Base-by-base conservation (phyloP, 2,113 vertebrate genomes). In the Trichechus manatus region DNA sequence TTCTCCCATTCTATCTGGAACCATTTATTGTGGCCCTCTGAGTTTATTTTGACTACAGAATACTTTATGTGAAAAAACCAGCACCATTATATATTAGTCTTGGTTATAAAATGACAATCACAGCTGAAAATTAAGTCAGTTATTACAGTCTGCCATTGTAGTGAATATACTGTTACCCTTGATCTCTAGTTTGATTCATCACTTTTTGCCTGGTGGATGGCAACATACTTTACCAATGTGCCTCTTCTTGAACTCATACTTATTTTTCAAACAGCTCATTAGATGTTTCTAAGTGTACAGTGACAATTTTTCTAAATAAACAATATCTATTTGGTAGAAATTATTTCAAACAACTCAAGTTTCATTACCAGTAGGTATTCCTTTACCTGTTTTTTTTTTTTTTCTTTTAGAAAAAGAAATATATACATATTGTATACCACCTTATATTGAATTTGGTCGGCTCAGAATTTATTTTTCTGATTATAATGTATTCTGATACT, bases 231-330 rank as follows among this genome's bases (percentile, higher is more conserved):
- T 89, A 39, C n/a, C 50, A 36, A 29, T 36, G 6, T 84, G 27
- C 25, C 31, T 89, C 86, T 81, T 61, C 13, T 72, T 22, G 72
- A 63, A 87, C 14, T 77, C 31, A 63, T 23, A 29, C 10, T 79
- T 64, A 59, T 70, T 95, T 95, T 95, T 86, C 68, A 96, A 95
- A 86, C 94, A 10, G 39, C 50, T 94, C 36, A 77, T 89, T 97
- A 95, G 36, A 82, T 93, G 68, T 75, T 93, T 88, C 72, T 81
- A 91, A 64, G 27, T 66, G 10, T n/a, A 53, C 10, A 91, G 33
- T 89, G 61, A 91, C 2, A 36, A 64, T 64, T 39, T 22, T 89
- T 90, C 77, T 93, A 92, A 95, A 72, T 63, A 78, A 89, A 59
- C 75, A 94, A 27, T 9, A 9, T 72, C 19, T 94, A 2, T 13